These are phyloP conservation scores for Paradoxurus hermaphroditus DNA, from an alignment of 2,113 vertebrate genomes.

Conservation along the genomic window DNA sequence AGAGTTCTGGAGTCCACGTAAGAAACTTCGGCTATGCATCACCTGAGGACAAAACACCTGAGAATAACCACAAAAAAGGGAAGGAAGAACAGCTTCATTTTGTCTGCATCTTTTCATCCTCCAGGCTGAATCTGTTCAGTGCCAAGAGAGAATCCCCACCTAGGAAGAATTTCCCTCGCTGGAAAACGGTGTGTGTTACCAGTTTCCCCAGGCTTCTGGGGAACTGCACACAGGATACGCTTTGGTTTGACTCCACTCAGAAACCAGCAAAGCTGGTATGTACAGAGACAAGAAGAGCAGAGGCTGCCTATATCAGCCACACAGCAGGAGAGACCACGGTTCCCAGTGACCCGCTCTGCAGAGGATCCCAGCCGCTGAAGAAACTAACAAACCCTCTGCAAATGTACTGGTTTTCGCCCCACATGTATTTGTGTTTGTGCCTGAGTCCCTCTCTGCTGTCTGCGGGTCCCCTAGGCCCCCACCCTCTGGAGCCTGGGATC, in stretches of 20 bases:
- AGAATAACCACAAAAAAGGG: background rate
- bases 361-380: background rate
- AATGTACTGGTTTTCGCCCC: background rate
- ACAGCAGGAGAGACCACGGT: background rate
- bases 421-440: background rate
- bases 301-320: too few species aligned
- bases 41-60: background rate
- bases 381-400: background rate
- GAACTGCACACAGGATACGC: background rate
- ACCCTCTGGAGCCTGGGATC: background rate
- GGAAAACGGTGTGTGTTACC: background rate
- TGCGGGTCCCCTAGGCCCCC: accelerated
- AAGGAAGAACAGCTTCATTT: background rate
- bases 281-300: background rate
- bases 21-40: background rate
- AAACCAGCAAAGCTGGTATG: background rate
- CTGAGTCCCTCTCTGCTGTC: background rate
- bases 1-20: background rate
- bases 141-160: too few species aligned
- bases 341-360: background rate
- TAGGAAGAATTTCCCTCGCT: background rate
- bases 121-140: background rate
- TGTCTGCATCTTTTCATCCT: background rate
- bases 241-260: background rate
- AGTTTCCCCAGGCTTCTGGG: background rate